A percentile compares a stretch with the other conserved stretches of the same genome.
Evolutionary conservation across 2,797 vertebrate genomes (phyloP).

Genomic region (Phataginus tricuspis): DNA sequence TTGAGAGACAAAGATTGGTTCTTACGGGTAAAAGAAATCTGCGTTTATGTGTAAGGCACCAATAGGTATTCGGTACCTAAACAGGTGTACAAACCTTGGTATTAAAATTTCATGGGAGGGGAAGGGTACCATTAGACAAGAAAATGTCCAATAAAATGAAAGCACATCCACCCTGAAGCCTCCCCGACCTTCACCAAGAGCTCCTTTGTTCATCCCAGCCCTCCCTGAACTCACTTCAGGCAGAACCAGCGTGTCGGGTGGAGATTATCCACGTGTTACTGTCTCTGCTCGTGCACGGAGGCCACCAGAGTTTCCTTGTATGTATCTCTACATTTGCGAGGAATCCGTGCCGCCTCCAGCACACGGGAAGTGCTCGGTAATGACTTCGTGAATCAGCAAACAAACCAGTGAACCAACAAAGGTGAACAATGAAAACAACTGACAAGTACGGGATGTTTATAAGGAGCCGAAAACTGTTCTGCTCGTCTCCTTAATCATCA

Average conservation of each 20-base stretch:
- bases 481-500: neutral
- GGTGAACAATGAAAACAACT: neutral
- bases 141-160: neutral
- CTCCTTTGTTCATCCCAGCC: neutral
- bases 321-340: neutral
- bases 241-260: rapidly evolving
- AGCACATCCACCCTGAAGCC: neutral
- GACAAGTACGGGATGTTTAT: neutral
- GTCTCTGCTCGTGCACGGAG: neutral
- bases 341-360: too few species aligned
- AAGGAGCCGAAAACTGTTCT: neutral
- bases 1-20: neutral
- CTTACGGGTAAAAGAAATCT: neutral
- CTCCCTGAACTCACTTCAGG: neutral
- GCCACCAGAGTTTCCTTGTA: neutral
- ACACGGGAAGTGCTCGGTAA: too few species aligned
- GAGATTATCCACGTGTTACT: rapidly evolving
- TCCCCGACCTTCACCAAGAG: too few species aligned
- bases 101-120: neutral
- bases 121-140: neutral
- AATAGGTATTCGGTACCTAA: too few species aligned
- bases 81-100: neutral
- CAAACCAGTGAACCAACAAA: neutral
- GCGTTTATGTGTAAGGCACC: neutral
- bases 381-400: neutral